phyloP scores from a whole-genome alignment of 2,113 vertebrate genomes.

The Myotis yumanensis region DNA sequence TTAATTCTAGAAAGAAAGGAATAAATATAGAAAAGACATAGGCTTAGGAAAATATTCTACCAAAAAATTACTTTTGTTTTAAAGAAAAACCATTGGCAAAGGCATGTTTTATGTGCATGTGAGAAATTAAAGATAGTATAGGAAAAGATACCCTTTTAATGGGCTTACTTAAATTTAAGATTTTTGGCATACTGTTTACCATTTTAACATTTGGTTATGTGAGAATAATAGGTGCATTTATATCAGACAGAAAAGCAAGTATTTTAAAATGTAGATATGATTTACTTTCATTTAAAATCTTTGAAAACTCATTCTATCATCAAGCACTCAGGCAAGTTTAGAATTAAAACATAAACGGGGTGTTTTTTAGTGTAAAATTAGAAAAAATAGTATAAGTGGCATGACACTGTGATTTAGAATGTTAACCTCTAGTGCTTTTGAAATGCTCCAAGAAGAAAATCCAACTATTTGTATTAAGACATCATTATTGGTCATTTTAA shows the following conservation, averaged over 20 bases:
- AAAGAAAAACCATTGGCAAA: conserved; percentile 17
- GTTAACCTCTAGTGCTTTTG: conserved; percentile 51
- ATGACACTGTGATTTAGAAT: conserved; percentile 45
- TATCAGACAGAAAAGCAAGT: conserved; percentile 37
- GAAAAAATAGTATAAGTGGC: conserved; percentile 40
- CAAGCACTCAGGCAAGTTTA: conserved; percentile 18
- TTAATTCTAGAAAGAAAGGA: conserved; percentile 36
- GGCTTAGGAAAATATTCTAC: conserved; percentile 2
- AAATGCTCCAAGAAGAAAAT: conserved; percentile 59
- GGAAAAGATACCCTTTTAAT: not conserved
- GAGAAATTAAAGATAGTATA: not conserved
- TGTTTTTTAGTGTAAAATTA: conserved; percentile 56
- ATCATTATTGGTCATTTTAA: conserved; percentile 76
- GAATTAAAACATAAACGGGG: conserved; percentile 41
- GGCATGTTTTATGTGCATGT: not conserved
- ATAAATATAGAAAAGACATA: not conserved
- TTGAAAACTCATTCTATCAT: conserved; percentile 15
- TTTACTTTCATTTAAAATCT: conserved; percentile 37
- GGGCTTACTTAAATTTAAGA: conserved; percentile 13
- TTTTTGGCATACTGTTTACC: not conserved
- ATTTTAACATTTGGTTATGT: conserved; percentile 44
- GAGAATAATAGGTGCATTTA: not conserved
- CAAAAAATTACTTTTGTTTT: not conserved
- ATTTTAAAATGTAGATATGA: conserved; percentile 39
- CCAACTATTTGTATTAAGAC: conserved; percentile 63